These are phyloP conservation scores for Pogonocherus hispidulus DNA, from an alignment of 2,888 invertebrate species.

Conservation along the genomic window DNA sequence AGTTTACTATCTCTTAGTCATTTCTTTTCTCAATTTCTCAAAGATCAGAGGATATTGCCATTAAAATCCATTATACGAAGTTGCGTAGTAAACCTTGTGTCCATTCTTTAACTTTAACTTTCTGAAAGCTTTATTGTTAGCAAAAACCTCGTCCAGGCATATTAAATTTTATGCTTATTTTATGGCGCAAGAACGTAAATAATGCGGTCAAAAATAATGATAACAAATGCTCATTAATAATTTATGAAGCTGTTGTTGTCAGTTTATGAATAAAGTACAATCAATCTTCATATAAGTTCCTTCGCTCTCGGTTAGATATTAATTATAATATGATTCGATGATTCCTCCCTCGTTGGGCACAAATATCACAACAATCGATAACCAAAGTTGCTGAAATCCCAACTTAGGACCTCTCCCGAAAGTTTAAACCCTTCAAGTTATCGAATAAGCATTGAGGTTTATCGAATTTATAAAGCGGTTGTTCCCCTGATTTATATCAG, in stretches of 20 bases:
- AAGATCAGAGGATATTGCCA: not conserved
- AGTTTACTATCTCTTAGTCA: not conserved
- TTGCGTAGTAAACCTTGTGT: not conserved
- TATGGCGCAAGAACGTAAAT: conserved; percentile 21
- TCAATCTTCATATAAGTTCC: conserved; percentile 31
- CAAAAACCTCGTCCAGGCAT: conserved; percentile 18
- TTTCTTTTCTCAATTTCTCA: conserved; percentile 7
- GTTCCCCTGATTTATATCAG: conserved; percentile 49
- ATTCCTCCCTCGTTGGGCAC: conserved; percentile 18
- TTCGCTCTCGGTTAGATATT: conserved; percentile 17
- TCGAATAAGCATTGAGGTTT: conserved; percentile 49
- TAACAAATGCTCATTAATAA: conserved; percentile 27
- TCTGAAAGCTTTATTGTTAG: conserved; percentile 9
- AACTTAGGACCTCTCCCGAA: conserved; percentile 26
- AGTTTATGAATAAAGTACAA: conserved; percentile 20
- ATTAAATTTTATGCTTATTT: conserved; percentile 22
- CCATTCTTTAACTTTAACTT: conserved; percentile 19
- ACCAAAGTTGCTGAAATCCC: conserved; percentile 19
- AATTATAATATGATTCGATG: conserved; percentile 31
- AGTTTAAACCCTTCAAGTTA: conserved; percentile 48
- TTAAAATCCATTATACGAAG: conserved; percentile 8
- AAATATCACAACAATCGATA: conserved; percentile 29
- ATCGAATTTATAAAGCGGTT: conserved; percentile 52
- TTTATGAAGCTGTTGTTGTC: conserved; percentile 31
- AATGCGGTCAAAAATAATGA: conserved; percentile 22